These are phyloP conservation scores for Ameiurus melas DNA, from an alignment of 2,113 vertebrate species.

Conservation along the genomic window DNA sequence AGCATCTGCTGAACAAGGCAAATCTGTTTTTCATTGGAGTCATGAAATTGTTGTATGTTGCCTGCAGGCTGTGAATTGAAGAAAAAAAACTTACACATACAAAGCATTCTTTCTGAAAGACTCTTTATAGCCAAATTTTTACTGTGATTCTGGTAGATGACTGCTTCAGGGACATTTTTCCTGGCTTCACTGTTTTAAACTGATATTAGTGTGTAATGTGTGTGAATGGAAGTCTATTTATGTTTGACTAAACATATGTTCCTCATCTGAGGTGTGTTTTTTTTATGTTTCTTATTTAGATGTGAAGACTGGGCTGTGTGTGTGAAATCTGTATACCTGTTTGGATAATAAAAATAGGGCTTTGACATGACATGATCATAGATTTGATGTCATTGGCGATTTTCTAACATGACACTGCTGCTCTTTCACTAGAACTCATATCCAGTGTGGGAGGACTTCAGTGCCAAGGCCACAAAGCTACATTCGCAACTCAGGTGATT, in stretches of 20 bases:
- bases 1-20: conserved; percentile 25
- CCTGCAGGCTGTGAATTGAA: not conserved
- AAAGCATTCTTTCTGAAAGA: conserved; percentile 3
- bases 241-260: conserved; percentile 40
- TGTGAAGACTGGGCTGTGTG: conserved; percentile 2
- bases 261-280: conserved; percentile 36
- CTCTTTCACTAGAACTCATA: conserved; percentile 84
- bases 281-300: conserved; percentile 14
- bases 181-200: not conserved
- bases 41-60: conserved; percentile 26
- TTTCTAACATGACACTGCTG: conserved; percentile 19
- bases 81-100: conserved; percentile 9
- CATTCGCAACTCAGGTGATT: conserved; percentile 96
- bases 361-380: not conserved
- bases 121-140: conserved; percentile 1
- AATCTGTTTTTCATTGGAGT: conserved; percentile 40
- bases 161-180: conserved; percentile 8
- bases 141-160: not conserved
- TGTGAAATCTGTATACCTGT: not conserved
- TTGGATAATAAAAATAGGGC: not conserved
- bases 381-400: conserved; percentile 22
- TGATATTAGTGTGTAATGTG: conserved; percentile 17
- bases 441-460: conserved; percentile 98
- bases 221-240: conserved; percentile 17
- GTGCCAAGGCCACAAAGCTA: conserved; percentile 95